These are phyloP conservation scores for Dryobotodes eremita DNA, from an alignment of 2,888 invertebrate genomes.

Conservation along the genomic window DNA sequence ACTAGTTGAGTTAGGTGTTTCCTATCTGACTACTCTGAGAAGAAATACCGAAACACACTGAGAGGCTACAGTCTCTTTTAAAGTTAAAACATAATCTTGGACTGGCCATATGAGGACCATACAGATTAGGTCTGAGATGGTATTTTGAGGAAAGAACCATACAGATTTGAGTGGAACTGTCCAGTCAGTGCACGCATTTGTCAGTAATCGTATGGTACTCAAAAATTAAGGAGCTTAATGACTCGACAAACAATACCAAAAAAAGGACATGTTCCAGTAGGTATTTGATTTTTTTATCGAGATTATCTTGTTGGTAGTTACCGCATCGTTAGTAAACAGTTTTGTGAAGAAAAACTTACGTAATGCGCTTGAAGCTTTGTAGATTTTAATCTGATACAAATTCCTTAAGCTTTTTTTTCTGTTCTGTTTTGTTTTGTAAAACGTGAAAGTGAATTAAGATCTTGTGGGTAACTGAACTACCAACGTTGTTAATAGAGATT, in stretches of 20 bases:
- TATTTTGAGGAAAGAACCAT: neutral
- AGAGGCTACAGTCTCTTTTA: neutral
- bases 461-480: neutral
- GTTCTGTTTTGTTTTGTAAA: conserved; percentile 21
- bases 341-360: neutral
- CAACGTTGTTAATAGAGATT: neutral
- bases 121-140: neutral
- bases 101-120: neutral
- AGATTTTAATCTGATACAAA: conserved; percentile 41
- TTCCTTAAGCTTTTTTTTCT: conserved; percentile 20
- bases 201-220: neutral
- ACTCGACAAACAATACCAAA: too few species aligned
- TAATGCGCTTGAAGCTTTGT: conserved; percentile 11
- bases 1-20: neutral
- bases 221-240: neutral
- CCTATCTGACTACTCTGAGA: neutral
- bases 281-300: conserved; percentile 18
- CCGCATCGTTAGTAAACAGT: conserved; percentile 21
- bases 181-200: neutral
- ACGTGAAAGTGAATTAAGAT: conserved; percentile 30
- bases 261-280: neutral
- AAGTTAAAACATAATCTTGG: neutral
- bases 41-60: neutral
- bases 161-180: neutral
- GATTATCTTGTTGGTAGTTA: conserved; percentile 39